Evolutionary conservation across 2,888 invertebrate species (phyloP).

Genomic region (Cryptus viduatorius): DNA sequence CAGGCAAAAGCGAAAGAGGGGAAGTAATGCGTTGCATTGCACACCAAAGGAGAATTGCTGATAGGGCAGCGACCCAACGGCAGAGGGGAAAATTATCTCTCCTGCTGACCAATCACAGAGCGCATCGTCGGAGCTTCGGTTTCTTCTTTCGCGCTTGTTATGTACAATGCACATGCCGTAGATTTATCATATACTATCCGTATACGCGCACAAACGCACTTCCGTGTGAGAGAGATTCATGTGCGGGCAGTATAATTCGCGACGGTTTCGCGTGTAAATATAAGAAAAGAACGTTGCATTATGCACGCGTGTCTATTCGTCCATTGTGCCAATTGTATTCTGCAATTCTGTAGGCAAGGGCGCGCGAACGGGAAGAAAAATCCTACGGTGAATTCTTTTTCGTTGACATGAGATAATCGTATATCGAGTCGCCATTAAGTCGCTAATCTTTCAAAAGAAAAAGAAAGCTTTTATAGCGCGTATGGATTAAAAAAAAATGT

Average conservation of each 20-base stretch:
- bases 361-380: slow-evolving; percentile 4
- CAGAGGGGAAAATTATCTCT: slow-evolving; percentile 70
- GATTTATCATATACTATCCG: background rate
- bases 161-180: background rate
- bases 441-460: background rate
- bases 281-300: slow-evolving; percentile 25
- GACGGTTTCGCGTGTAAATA: background rate
- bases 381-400: background rate
- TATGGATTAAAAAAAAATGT: background rate
- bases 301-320: slow-evolving; percentile 30
- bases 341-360: background rate
- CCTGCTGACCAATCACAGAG: slow-evolving; percentile 65
- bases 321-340: slow-evolving; percentile 44
- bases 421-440: background rate
- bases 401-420: background rate
- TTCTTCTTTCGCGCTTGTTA: slow-evolving; percentile 13
- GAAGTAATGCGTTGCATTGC: slow-evolving; percentile 63
- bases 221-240: background rate
- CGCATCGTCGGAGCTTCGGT: background rate
- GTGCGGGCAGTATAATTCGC: background rate
- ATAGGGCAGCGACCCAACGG: slow-evolving; percentile 70
- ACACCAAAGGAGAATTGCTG: slow-evolving; percentile 69
- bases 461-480: background rate
- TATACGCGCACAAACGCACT: background rate
- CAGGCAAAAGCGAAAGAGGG: slow-evolving; percentile 33